Percentiles rank a stretch among this genome's conserved stretches.
Evolutionary conservation across 2,113 vertebrate genomes (phyloP).

Genomic region (Dromaius novaehollandiae): DNA sequence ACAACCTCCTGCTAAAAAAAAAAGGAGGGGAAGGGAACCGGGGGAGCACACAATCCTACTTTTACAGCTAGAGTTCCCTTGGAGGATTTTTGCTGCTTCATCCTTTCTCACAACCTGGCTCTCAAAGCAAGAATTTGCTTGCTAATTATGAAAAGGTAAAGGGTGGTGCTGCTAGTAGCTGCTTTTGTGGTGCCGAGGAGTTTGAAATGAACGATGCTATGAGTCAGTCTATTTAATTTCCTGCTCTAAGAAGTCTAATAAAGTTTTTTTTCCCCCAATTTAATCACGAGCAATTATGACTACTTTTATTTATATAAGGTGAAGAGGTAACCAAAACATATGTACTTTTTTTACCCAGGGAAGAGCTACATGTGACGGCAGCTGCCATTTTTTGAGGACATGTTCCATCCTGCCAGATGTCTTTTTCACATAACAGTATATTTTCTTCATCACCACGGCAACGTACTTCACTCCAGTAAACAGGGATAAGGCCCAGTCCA

Average conservation of each 20-base stretch:
- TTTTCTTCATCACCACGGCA: constrained; percentile 88
- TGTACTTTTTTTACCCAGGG: constrained; percentile 70
- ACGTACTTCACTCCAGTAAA: constrained; percentile 84
- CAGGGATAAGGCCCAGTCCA: constrained; percentile 70
- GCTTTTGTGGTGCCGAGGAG: neutral
- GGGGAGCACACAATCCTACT: neutral
- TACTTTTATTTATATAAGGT: neutral
- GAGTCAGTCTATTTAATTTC: constrained; percentile 15
- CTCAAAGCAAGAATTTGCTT: neutral
- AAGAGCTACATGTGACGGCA: constrained; percentile 83
- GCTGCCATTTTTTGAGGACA: constrained; percentile 82
- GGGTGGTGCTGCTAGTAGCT: neutral
- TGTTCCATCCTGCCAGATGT: constrained; percentile 79
- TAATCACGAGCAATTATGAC: neutral
- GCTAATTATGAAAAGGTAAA: neutral
- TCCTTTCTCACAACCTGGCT: neutral
- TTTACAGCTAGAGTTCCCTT: neutral
- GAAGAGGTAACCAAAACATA: neutral
- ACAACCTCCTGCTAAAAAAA: neutral
- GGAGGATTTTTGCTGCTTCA: neutral
- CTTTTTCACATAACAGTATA: constrained; percentile 84
- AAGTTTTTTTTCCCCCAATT: neutral
- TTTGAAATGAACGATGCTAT: neutral
- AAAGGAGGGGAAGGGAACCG: no score
- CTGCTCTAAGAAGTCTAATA: neutral